A percentile compares a stretch with the other conserved stretches of the same genome.
Evolutionary conservation across 37 sponge, comb jelly and placozoan genomes (phyloP).

Genomic region (Halichondria panicea): DNA sequence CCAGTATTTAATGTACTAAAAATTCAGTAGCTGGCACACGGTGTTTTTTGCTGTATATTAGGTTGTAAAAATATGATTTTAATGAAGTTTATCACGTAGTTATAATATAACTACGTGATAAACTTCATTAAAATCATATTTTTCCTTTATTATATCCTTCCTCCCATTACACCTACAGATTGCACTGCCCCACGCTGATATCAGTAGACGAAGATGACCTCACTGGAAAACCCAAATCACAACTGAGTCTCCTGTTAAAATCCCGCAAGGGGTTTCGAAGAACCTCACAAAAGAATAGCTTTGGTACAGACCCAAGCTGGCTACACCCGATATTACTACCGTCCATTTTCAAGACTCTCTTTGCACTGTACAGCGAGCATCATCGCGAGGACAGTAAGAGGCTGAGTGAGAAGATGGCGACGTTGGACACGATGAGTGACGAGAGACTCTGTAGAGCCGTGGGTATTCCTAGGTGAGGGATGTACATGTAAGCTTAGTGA

Average conservation of each 20-base stretch:
- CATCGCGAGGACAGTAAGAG: conserved; percentile 27
- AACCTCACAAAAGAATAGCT: neutral
- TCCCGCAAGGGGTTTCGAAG: neutral
- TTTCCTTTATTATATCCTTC: too few relatives aligned
- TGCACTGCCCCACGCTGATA: conserved; percentile 27
- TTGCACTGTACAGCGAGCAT: conserved; percentile 51
- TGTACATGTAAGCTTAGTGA: too few relatives aligned
- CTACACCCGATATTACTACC: conserved; percentile 62
- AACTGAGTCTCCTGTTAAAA: conserved; percentile 24
- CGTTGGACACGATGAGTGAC: neutral
- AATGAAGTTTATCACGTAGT: too few relatives aligned
- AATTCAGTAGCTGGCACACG: too few relatives aligned
- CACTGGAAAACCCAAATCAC: conserved; percentile 7
- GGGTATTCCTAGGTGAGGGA: conserved; percentile 12
- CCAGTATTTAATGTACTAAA: too few relatives aligned
- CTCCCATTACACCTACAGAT: too few relatives aligned
- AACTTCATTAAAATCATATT: too few relatives aligned
- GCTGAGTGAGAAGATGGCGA: neutral
- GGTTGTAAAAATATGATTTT: too few relatives aligned
- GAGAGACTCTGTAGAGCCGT: conserved; percentile 18
- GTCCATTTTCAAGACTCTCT: conserved; percentile 55
- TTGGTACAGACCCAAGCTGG: conserved; percentile 26
- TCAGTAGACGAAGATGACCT: conserved; percentile 7
- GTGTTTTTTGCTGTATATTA: too few relatives aligned
- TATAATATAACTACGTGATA: too few relatives aligned